Conservation (phyloP, 2,797 vertebrate species). For the Rachycentron canadum region DNA sequence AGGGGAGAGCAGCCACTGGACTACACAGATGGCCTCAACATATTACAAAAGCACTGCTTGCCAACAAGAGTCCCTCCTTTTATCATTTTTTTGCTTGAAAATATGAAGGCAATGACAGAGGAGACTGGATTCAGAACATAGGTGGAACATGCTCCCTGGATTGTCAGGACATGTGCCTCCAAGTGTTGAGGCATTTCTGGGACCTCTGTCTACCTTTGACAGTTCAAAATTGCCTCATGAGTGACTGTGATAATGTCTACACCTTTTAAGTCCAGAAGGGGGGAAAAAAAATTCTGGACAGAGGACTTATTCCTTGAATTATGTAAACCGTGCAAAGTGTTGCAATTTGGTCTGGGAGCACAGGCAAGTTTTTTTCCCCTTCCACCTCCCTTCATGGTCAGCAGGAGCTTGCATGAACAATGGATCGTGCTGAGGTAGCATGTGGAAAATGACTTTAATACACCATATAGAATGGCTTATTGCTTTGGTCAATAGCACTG, state of each 20-base stretch:
- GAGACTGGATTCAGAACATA: constrained; percentile 60
- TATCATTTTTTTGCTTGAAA: constrained; percentile 75
- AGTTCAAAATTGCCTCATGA: constrained; percentile 89
- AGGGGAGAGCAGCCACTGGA: constrained; percentile 86
- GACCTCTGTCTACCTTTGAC: constrained; percentile 84
- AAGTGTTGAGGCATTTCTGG: constrained; percentile 87
- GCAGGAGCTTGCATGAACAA: constrained; percentile 99
- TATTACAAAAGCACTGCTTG: constrained; percentile 84
- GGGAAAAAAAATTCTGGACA: constrained; percentile 69
- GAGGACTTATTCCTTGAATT: constrained; percentile 90
- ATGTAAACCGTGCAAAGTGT: constrained; percentile 93
- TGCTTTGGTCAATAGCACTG: constrained; percentile 99
- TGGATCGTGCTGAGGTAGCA: constrained; percentile 99
- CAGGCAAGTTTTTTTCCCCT: constrained; percentile 40
- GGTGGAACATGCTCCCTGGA: constrained; percentile 86
- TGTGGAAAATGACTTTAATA: constrained; percentile 99
- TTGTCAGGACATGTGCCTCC: constrained; percentile 89
- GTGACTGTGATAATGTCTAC: constrained; percentile 89
- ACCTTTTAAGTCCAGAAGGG: constrained; percentile 90
- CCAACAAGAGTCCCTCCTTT: constrained; percentile 81
- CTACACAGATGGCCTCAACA: constrained; percentile 91
- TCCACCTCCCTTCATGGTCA: constrained; percentile 88
- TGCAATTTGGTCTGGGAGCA: constrained; percentile 91
- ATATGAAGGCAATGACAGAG: constrained; percentile 79
- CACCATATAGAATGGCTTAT: constrained; percentile 99